Base-by-base conservation (phyloP, 2,113 vertebrate genomes). In the Cynopterus brachyotis region DNA sequence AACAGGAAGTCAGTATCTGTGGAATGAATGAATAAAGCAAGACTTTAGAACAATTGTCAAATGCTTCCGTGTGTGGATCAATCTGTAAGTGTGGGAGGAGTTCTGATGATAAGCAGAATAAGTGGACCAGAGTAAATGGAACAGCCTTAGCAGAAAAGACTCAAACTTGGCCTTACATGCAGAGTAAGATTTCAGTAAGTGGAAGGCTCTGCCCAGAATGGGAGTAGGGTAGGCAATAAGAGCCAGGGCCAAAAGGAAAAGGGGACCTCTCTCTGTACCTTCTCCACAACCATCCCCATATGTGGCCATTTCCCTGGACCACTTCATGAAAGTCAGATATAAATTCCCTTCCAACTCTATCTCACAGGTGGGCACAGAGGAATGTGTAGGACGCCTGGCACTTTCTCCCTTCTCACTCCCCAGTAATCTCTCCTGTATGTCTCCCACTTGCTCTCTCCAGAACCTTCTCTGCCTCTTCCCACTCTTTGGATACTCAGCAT, bases 201-300 rank as follows among this genome's bases (percentile, higher is more conserved):
- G 28, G 78, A 59, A 62, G 42, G 57, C 11, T 92, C 9, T 55
- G 42, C 69, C 35, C 9, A 59, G 40, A 42, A 26, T 9, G 22
- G 35, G 22, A 35, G 22, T 24, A 6, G 70, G 4, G 7, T 37
- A 1, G 2, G 3, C 32, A 0, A 6, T 22, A 16, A 84, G 22
- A 86, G 42, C 8, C n/a, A 79, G 42, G 37, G 8, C 3, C 60
- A 32, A 40, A 19, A 76, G 24, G 26, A 12, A 69, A 35, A 26
- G 42, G 37, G 7, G 32, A 17, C 35, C 40, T 50, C 2, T 62
- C 75, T 53, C 22, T 37, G 9, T 9, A 26, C 12, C 24, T 67
- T 83, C n/a, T 67, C 16, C 50, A 79, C 59, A 81, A 16, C 26
- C 50, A 35, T 0, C 9, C 6, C 53, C 1, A 0, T 26, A 32